A percentile compares a stretch with the other conserved stretches of the same genome.
These are phyloP conservation scores for Philotrypesis tridentata DNA, from an alignment of 1,140 invertebrate species.

Conservation along the genomic window DNA sequence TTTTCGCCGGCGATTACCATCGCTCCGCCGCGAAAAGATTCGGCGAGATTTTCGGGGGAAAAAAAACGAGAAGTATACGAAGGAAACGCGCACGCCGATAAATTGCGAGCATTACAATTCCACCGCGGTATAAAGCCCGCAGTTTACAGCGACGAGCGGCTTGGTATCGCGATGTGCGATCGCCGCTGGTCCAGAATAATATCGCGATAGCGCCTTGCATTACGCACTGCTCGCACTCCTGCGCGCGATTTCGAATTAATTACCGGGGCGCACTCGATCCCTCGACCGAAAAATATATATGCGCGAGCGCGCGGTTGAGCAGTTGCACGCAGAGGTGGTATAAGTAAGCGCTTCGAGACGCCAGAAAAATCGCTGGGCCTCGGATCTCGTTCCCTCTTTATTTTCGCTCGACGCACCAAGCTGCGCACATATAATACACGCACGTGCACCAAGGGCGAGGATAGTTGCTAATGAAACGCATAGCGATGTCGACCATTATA, in stretches of 20 bases:
- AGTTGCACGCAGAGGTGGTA: no score
- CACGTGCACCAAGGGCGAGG: no score
- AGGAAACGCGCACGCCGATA: no score
- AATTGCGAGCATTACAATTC: not conserved
- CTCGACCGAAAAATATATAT: not conserved
- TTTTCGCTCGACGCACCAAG: no score
- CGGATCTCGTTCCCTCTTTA: no score
- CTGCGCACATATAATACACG: not conserved
- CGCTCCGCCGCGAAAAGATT: not conserved
- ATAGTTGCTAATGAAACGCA: not conserved
- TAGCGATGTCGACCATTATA: not conserved
- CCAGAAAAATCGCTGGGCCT: constrained; percentile 12
- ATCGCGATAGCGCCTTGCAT: not conserved
- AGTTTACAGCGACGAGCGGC: not conserved
- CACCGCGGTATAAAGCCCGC: not conserved
- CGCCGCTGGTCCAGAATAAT: not conserved
- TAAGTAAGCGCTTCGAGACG: not conserved
- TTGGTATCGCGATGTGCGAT: not conserved
- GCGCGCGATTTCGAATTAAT: not conserved
- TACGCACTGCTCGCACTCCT: no score
- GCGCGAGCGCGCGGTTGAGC: not conserved
- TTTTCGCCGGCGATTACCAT: not conserved
- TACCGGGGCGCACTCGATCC: not conserved
- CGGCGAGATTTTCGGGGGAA: not conserved
- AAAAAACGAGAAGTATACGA: not conserved